Evolutionary conservation across 2,113 vertebrate species (phyloP).

Genomic region (Lepisosteus oculatus): DNA sequence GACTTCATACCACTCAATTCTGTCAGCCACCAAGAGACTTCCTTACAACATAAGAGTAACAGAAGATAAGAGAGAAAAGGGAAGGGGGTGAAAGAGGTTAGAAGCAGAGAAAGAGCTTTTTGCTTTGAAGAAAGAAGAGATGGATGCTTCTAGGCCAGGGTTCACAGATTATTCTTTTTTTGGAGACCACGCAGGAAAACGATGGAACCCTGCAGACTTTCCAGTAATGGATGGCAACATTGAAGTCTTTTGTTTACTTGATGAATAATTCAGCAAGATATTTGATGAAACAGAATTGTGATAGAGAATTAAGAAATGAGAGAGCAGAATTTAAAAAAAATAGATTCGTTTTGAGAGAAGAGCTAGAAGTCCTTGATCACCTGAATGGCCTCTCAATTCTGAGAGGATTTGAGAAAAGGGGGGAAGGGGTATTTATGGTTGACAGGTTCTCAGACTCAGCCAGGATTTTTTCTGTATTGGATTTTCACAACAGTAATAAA

Average conservation of each 20-base stretch:
- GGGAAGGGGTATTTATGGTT: background rate
- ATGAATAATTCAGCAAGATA: background rate
- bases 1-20: background rate
- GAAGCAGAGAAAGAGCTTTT: background rate
- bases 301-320: background rate
- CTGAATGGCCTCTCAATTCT: slow-evolving; percentile 11
- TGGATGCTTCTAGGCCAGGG: no score
- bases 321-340: slow-evolving; percentile 4
- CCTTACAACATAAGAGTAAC: background rate
- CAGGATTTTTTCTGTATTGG: slow-evolving; percentile 17
- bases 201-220: no score
- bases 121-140: no score
- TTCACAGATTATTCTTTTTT: no score
- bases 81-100: background rate
- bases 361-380: slow-evolving; percentile 11
- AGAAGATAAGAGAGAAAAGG: background rate
- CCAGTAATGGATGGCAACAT: no score
- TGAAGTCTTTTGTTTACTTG: background rate
- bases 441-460: background rate
- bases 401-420: background rate
- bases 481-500: background rate
- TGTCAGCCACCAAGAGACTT: background rate
- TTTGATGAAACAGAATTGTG: background rate
- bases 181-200: no score
- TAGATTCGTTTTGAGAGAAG: background rate